These are phyloP conservation scores for Tenualosa ilisha DNA, from an alignment of 2,797 vertebrate genomes.

Conservation along the genomic window DNA sequence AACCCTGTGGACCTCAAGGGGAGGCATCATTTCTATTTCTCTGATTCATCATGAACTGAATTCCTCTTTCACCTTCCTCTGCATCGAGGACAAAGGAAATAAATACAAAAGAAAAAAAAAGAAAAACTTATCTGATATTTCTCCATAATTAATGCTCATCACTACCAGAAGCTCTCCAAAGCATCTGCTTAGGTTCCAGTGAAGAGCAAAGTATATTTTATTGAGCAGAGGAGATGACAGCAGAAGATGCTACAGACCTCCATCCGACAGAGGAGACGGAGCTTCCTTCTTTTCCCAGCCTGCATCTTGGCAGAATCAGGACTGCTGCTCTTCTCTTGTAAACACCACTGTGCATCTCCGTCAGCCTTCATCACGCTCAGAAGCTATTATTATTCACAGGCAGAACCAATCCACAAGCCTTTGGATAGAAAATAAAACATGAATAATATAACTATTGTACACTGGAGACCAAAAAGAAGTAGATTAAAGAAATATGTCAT, in stretches of 20 bases:
- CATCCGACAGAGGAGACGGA: background rate
- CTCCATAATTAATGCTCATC: background rate
- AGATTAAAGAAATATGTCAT: background rate
- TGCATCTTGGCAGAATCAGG: conserved; percentile 6
- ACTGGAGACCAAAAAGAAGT: background rate
- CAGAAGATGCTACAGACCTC: background rate
- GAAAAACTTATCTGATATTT: background rate
- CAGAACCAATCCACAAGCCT: background rate
- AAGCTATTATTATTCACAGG: background rate
- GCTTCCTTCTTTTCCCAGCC: background rate
- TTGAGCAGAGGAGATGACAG: background rate
- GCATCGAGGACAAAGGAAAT: background rate
- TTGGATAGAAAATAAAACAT: background rate
- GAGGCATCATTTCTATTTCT: background rate
- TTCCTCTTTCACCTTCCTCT: conserved; percentile 3
- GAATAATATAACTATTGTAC: background rate
- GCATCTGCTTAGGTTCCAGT: background rate
- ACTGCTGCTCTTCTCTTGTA: background rate
- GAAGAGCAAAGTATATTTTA: background rate
- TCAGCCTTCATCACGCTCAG: background rate
- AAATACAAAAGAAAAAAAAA: background rate
- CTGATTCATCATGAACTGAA: background rate
- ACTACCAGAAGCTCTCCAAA: background rate
- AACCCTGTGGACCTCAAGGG: background rate
- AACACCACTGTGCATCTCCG: background rate